Base-by-base conservation (phyloP, 2,113 vertebrate species). In the Aptenodytes patagonicus region DNA sequence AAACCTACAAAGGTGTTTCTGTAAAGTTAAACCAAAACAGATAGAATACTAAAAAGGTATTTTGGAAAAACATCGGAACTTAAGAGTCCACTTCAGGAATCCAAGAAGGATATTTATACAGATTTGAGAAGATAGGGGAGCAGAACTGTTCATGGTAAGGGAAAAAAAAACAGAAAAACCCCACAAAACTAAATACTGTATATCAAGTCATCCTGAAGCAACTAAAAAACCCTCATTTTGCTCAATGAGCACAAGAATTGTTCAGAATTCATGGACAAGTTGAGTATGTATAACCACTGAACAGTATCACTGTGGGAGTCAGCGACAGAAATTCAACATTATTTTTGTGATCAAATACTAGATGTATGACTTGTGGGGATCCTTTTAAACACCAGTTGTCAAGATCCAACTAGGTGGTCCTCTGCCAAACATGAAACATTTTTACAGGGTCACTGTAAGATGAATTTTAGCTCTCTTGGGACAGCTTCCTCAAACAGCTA, bases 1-100 rank as follows among this genome's bases (percentile, higher is more conserved):
- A 66, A 64, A 84, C 38, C 91, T 87, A 62, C 36, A 83, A 94
- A 97, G 95, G 90, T 97, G 92, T 93, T 97, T 97, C 95, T 94
- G 83, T 93, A 77, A 92, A 96, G 91, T 96, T 97, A 93, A 97
- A 91, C 46, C 65, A 94, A 42, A 85, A 64, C 54, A 66, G 31
- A 80, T 34, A n/a, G 52, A 60, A 82, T 38, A 87, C 36, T 34
- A 51, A 44, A n/a, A 60, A 44, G 2, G 4, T 46, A n/a, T 52
- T 68, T 60, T 2, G 5, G 55, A 31, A 58, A 89, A 61, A 46
- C 21, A 60, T 7, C 6, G 17, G 26, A 83, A 65, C 62, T 90
- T 69, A 29, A 49, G 1, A 62, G 38, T 32, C 38, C 3, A 2
- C n/a, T 79, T 78, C 32, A 64, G 69, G 73, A 86, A 76, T 80